Evolutionary conservation across 2,888 invertebrate species (phyloP), one percentile per base, ranked within the genome.

Genomic region (Polydrusus cervinus): DNA sequence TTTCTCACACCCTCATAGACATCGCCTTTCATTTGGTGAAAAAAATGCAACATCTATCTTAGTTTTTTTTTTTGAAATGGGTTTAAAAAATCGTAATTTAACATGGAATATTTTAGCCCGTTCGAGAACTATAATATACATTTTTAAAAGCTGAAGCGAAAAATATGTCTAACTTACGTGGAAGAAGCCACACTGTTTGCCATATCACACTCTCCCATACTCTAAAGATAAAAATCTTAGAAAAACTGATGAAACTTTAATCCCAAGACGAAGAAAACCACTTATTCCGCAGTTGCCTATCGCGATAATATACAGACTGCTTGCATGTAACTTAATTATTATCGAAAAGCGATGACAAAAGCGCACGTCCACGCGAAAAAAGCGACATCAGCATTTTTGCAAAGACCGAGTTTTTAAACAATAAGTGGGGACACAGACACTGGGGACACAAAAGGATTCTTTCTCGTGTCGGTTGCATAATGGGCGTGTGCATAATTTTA

Each of bases 271-370:
- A 18, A 57, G 40, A 70, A 71, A 55, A 30, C 18, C 34, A 62
- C 75, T 75, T 62, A 65, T 60, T 60, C 25, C 45, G 74, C 69
- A 68, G 20, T 60, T 61, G 20, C 13, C 69, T 75, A 67, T 72
- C 72, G 65, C 76, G 67, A 72, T 72, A 45, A 60, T 49, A 62
- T 62, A 69, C 43, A 34, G 68, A 72, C 76, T 49, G 69, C 45
- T 53, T 40, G 69, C 45, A 55, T 47, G 69, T 68, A 38, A 68
- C 69, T 76, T 51, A 68, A 75, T 71, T 76, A 75, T 72, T 69
- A 75, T 75, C 73, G 53, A 71, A 77, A 77, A 77, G 47, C 77
- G 77, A 75, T 75, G 77, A 74, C 74, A 77, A 71, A 77, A 75
- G 74, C 74, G 67, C 75, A 71, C 74, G 73, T 73, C 70, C 76